These are phyloP conservation scores for Apostichopus californicus DNA, from an alignment of 35 echinoderm and acorn worm species.

Conservation along the genomic window DNA sequence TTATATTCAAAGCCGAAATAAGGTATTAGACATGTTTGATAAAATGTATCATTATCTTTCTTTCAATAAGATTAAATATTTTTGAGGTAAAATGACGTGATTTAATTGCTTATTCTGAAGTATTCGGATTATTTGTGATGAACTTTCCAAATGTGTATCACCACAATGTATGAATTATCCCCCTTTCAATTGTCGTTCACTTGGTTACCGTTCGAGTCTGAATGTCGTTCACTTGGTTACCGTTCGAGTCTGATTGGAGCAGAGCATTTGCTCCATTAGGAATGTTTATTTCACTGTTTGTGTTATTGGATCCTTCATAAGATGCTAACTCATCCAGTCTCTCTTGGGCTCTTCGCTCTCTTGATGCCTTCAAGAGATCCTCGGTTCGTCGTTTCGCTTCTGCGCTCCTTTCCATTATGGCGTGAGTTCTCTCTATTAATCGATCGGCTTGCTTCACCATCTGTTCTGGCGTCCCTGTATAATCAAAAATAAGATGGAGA, in stretches of 20 bases:
- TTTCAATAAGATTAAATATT: too few relatives aligned
- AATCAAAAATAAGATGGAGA: too few relatives aligned
- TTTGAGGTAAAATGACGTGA: too few relatives aligned
- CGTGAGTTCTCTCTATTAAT: constrained; percentile 44
- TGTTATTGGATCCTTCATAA: neutral
- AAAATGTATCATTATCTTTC: too few relatives aligned
- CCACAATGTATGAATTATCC: too few relatives aligned
- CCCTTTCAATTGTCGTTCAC: neutral
- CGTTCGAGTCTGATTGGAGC: constrained; percentile 5
- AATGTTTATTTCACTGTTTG: neutral
- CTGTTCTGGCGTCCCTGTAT: constrained; percentile 48
- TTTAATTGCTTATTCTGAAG: too few relatives aligned
- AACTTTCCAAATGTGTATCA: too few relatives aligned
- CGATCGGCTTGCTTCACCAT: constrained; percentile 57
- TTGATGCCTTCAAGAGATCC: constrained; percentile 28
- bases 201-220: constrained; percentile 38
- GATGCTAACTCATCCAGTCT: constrained; percentile 33
- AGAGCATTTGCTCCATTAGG: neutral
- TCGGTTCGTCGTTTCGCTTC: constrained; percentile 53
- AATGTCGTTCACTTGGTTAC: neutral
- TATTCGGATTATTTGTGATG: too few relatives aligned
- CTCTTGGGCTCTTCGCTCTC: constrained; percentile 40
- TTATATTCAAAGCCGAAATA: too few relatives aligned
- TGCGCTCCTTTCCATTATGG: constrained; percentile 37
- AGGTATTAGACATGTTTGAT: too few relatives aligned